Evolutionary conservation across 2,797 vertebrate genomes (phyloP), one percentile per base, ranked within the genome.

Genomic region (Eupleurogrammus muticus): DNA sequence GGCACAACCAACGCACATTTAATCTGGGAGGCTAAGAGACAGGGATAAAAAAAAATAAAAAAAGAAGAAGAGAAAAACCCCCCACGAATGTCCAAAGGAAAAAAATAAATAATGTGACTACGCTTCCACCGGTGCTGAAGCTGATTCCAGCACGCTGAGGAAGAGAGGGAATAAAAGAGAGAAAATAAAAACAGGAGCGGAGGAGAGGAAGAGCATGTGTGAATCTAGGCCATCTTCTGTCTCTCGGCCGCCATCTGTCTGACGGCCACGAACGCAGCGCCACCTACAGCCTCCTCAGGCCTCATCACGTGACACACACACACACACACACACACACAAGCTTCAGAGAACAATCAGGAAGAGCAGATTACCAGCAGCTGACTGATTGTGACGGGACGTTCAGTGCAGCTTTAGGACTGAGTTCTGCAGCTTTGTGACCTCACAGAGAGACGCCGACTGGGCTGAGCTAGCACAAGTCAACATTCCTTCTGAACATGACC

Each of bases 1-100:
- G 90, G 86, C 77, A 76, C 90, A 91, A 84, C 77, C 61, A 87
- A 89, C 75, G 21, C 87, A 90, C 81, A 70, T 86, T 89, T 92
- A 89, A 90, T 92, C 88, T 87, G 85, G 73, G 77, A 83, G 81
- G 81, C 83, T 67, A 60, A 78, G 60, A 88, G 67, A 90, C 21
- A 13, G 24, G 42, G 34, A 79, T 21, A 35, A 58, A 81, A 61
- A 64, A 59, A 61, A 75, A 16, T 28, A 57, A 52, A 16, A 59
- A 14, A 69, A 60, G 28, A 65, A 70, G 60, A 62, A 20, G 2
- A 20, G 2, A 49, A 63, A 56, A 72, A 83, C 70, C 5, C 21
- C 12, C 12, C 56, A 66, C 48, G 70, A 77, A 79, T 60, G 56
- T 70, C 66, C 75, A 70, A 72, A 51, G 28, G 50, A 75, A 20